A percentile compares a stretch with the other conserved stretches of the same genome.
These are phyloP conservation scores for Halocynthia roretzi DNA, from an alignment of 23 tunicate genomes.

Conservation along the genomic window DNA sequence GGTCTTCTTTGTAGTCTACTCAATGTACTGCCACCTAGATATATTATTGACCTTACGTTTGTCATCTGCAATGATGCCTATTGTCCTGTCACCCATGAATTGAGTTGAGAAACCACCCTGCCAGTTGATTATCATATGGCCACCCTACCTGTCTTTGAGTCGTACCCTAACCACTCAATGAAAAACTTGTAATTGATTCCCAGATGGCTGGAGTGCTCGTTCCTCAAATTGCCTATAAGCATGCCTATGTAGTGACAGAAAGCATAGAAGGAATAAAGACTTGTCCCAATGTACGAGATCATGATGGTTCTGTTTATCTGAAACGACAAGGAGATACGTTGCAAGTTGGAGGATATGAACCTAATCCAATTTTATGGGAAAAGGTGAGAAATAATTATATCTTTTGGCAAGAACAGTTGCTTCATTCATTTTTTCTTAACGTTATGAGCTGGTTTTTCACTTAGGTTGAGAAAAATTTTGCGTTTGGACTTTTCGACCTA, in stretches of 20 bases:
- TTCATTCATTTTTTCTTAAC: not conserved
- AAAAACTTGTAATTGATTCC: not conserved
- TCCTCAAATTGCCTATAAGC: slow-evolving; percentile 65
- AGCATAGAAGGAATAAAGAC: slow-evolving; percentile 48
- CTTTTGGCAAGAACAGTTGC: not conserved
- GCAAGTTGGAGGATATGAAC: slow-evolving; percentile 79
- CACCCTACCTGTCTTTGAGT: too few species aligned
- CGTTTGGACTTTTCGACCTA: slow-evolving; percentile 71
- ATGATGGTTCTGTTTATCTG: slow-evolving; percentile 71
- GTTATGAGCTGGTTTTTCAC: not conserved
- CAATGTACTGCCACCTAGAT: too few species aligned
- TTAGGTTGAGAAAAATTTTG: slow-evolving; percentile 65
- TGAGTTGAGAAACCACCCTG: too few species aligned
- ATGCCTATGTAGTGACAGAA: slow-evolving; percentile 80
- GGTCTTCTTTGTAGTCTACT: not conserved
- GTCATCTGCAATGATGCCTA: too few species aligned
- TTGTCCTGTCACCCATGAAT: too few species aligned
- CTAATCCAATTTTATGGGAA: slow-evolving; percentile 54
- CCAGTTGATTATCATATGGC: too few species aligned
- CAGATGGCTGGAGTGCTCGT: slow-evolving; percentile 64
- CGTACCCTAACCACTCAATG: too few species aligned
- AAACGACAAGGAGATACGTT: slow-evolving; percentile 78
- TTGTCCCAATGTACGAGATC: slow-evolving; percentile 65
- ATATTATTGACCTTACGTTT: too few species aligned
- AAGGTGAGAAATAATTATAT: slow-evolving; percentile 22